Base-by-base conservation (phyloP, 2,888 invertebrate genomes). In the Taphrorychus bicolor region DNA sequence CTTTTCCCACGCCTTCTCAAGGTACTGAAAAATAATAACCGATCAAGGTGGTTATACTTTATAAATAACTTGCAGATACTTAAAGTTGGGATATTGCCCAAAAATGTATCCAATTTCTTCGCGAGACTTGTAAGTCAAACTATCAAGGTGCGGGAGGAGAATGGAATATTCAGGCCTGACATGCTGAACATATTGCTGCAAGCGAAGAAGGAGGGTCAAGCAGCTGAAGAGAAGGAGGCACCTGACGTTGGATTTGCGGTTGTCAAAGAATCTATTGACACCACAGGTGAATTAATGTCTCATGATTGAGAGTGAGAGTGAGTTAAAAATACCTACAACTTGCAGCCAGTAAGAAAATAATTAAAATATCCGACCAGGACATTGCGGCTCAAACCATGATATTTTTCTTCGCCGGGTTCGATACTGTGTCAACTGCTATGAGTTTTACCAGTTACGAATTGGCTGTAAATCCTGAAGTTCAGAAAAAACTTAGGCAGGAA, bases 161-260 rank as follows among this genome's bases (percentile, higher is more conserved):
- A 74, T 9, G 69, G 70, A 9, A 74, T 78, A 14, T 53, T 75
- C 2, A 71, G 80, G 22, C 77, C 75, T 2, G 79, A 80, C 59
- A 85, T 87, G 85, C 84, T 87, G 17, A 83, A 87, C 58, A 72
- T 87, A 5, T 77, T 87, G 0, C 82, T 87, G 82, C 84, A 87
- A 74, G 84, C 86, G 5, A 84, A 83, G 64, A 84, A 83, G 76
- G 84, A 83, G 11, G 32, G 53, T 2, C 58, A 73, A 5, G 21
- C 7, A 23, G 71, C 2, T 45, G 76, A 76, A 24, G 54, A 61
- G 21, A 54, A 63, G 7, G 24, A 67, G 42, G 18, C 63, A 1
- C 32, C 61, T 3, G 69, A 71, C 49, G 62, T 74, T 53, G 77
- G 77, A 17, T 77, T 78, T 67, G 75, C 78, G 11, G 74, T 76